Conservation (phyloP, 2,797 vertebrate genomes). For the Diceros bicornis region DNA sequence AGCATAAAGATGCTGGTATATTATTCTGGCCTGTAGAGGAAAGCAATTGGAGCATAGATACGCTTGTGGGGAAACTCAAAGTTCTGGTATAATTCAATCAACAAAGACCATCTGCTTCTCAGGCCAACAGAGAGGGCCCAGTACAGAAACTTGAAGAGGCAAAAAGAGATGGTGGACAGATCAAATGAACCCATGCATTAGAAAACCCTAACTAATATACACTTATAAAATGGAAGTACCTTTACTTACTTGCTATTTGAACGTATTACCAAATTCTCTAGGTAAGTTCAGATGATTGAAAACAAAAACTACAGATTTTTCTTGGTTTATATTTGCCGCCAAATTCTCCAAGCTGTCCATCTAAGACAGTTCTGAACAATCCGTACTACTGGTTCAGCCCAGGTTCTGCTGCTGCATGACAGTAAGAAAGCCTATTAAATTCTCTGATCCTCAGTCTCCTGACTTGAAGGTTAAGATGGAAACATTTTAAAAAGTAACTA, state of each 20-base stretch:
- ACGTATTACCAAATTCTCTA: background rate
- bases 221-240: background rate
- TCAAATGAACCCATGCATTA: background rate
- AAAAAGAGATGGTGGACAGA: background rate
- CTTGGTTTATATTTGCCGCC: background rate
- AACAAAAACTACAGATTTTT: background rate
- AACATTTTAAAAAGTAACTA: background rate
- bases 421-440: background rate
- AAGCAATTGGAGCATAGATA: background rate
- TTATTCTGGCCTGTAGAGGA: slow-evolving; percentile 7
- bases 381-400: background rate
- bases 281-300: background rate
- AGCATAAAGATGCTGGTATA: background rate
- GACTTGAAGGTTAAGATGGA: background rate
- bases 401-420: background rate
- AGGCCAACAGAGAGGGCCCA: background rate
- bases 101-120: slow-evolving; percentile 27
- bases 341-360: background rate
- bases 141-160: background rate
- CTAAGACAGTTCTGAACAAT: background rate
- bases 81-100: background rate
- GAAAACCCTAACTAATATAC: background rate
- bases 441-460: background rate
- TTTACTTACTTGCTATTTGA: background rate
- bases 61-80: slow-evolving; percentile 6